Percentiles rank a stretch among this genome's conserved stretches.
Conservation (phyloP, 2,113 vertebrate genomes). For the Oncorhynchus kisutch region DNA sequence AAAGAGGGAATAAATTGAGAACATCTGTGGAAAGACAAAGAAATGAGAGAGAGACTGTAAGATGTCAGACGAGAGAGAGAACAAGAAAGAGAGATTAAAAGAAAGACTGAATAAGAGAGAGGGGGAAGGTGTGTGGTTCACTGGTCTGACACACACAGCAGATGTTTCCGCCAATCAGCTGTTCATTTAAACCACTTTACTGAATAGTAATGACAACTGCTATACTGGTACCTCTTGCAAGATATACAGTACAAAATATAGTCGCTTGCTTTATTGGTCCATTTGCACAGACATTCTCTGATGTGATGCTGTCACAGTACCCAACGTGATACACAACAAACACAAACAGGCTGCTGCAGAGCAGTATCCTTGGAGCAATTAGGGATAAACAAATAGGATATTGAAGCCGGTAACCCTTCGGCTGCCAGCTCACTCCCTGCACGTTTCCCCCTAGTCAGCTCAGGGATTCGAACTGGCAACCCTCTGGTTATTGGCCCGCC, state of each 20-base stretch:
- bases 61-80: background rate
- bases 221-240: too few species aligned
- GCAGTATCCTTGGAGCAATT: background rate
- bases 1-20: too few species aligned
- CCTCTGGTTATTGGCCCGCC: too few species aligned
- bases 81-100: background rate
- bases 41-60: background rate
- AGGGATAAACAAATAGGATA: too few species aligned
- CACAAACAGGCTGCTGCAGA: background rate
- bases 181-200: slow-evolving; percentile 81
- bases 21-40: background rate
- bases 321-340: background rate
- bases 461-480: too few species aligned
- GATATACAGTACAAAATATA: too few species aligned
- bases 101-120: slow-evolving; percentile 12
- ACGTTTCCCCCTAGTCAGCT: too few species aligned
- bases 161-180: slow-evolving; percentile 79
- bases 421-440: too few species aligned
- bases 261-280: too few species aligned
- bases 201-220: slow-evolving; percentile 70
- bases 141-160: slow-evolving; percentile 73
- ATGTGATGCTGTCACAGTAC: too few species aligned
- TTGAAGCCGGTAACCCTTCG: background rate
- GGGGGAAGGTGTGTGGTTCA: slow-evolving; percentile 61
- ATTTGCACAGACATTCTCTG: too few species aligned